Conservation (phyloP, 53 echinoderm and acorn worm genomes). For the Actinopyga echinites region DNA sequence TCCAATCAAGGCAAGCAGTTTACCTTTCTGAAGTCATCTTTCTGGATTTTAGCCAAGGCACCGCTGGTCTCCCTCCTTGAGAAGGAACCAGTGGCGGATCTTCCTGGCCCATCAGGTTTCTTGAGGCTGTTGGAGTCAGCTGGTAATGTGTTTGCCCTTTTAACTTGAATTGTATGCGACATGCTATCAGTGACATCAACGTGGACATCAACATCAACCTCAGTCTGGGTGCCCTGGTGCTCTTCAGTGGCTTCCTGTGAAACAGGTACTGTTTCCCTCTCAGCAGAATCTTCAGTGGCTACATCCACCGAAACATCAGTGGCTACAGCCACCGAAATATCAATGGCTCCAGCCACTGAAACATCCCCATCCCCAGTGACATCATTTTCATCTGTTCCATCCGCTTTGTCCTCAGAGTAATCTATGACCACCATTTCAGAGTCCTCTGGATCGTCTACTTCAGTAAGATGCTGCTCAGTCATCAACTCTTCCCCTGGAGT, state of each 20-base stretch:
- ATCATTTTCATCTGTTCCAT: not conserved
- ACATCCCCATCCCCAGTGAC: not conserved
- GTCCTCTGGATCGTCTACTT: not conserved
- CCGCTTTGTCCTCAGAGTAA: not conserved
- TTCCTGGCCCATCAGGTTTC: not conserved
- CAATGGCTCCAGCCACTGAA: not conserved
- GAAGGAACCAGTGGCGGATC: not conserved
- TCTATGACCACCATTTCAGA: not conserved
- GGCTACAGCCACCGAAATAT: no score
- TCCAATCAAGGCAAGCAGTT: not conserved
- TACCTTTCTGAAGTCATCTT: slow-evolving; percentile 32
- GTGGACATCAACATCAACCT: slow-evolving; percentile 11
- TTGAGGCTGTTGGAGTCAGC: not conserved
- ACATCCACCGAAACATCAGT: not conserved
- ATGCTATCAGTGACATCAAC: not conserved
- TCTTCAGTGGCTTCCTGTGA: not conserved
- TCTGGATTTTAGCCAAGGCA: slow-evolving; percentile 3
- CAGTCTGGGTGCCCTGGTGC: not conserved
- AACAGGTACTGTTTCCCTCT: not conserved
- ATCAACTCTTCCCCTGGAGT: no score
- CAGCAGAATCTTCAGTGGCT: not conserved
- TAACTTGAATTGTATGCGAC: not conserved
- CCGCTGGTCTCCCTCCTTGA: slow-evolving; percentile 6
- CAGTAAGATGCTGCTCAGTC: no score
- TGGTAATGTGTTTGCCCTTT: not conserved